Base-by-base conservation (phyloP, 2,113 vertebrate species). In the Gobio gobio region DNA sequence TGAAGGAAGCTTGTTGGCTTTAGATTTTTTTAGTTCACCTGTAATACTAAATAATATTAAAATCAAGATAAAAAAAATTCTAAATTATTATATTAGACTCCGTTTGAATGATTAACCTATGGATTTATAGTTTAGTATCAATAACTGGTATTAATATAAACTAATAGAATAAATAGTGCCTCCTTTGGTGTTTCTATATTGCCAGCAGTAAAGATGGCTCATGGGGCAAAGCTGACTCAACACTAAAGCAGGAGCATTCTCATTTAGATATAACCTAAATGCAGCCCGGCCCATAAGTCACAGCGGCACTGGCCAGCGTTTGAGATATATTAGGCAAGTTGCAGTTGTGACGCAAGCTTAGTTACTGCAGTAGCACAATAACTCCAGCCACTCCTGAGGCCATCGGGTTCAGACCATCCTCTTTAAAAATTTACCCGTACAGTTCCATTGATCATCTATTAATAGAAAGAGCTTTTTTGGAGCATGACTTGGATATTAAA, bases 231-330 rank as follows among this genome's bases (percentile, higher is more conserved):
- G 84, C 84, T 81, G 70, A 86, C 26, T 82, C 68, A 61, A 33
- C 80, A 47, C 72, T 78, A 49, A 78, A 77, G 63, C 61, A 36
- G 47, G 14, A 70, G 22, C 51, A 29, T 78, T 85, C 51, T 78
- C 43, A 40, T 87, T 87, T 87, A 7, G 47, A 66, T 29, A 84
- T 75, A 84, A 66, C 51, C 56, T 22, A n/a, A 83, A 75, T 26
- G 43, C 72, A 83, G 40, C 68, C 22, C 3, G 3, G 33, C 63
- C 75, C 24, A 74, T 83, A 78, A 79, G 49, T 78, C 64, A 78
- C 61, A 22, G 36, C 9, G 16, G 29, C 29, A 29, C 45, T 81
- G 51, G 26, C 64, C 26, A 58, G 70, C 66, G n/a, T 54, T 78
- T 9, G 8, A 56, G 72, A 26, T 61, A 63, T 83, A 83, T 76